phyloP scores from a whole-genome alignment of 37 sponge, comb jelly and placozoan genomes.

The Aplysina aerophoba region DNA sequence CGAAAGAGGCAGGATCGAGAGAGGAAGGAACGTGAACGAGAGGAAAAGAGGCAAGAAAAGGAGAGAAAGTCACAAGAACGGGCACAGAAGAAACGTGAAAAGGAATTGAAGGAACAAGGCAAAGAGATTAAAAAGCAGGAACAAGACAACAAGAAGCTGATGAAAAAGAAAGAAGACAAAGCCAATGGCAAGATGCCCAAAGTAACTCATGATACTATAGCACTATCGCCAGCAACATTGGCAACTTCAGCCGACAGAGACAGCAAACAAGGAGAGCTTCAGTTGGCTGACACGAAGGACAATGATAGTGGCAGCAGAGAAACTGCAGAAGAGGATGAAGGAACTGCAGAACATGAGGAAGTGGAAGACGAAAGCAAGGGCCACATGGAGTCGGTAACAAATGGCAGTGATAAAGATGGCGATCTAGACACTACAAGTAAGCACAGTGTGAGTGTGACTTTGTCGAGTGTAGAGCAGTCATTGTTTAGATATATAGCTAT shows the following conservation, averaged over 20 bases:
- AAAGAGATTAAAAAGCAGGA: conserved; percentile 15
- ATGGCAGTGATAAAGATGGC: neutral
- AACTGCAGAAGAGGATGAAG: neutral
- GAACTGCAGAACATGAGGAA: neutral
- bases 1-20: conserved; percentile 18
- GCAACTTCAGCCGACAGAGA: too few relatives aligned
- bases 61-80: neutral
- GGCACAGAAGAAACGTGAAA: neutral
- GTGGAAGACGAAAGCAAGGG: neutral
- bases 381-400: too few relatives aligned
- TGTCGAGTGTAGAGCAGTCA: neutral
- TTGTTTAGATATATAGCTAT: too few relatives aligned
- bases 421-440: neutral
- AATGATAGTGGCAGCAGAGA: too few relatives aligned
- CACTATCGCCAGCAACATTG: too few relatives aligned
- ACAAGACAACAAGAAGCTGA: neutral
- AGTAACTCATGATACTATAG: too few relatives aligned
- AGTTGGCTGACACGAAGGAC: too few relatives aligned
- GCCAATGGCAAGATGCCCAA: neutral
- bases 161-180: neutral
- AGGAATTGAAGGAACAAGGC: neutral
- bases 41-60: conserved; percentile 13
- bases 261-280: too few relatives aligned
- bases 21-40: neutral
- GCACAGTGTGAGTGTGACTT: neutral